These are phyloP conservation scores for Pantherophis alleghaniensis DNA, from an alignment of 2,797 vertebrate genomes.

Conservation along the genomic window DNA sequence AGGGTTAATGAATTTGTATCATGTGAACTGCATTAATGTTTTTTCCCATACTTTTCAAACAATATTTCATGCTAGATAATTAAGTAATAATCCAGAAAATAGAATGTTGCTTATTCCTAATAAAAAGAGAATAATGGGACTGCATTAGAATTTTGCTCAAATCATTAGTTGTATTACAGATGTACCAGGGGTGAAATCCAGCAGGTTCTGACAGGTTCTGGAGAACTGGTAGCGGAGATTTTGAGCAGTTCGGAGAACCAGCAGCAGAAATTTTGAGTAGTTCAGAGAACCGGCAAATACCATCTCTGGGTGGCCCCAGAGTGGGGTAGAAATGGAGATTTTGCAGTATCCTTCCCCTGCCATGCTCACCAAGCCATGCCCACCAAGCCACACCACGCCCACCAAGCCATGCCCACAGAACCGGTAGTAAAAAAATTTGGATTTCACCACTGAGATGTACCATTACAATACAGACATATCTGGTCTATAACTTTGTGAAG, in stretches of 20 bases:
- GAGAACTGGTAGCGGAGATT: too few relatives aligned
- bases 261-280: too few relatives aligned
- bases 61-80: slow-evolving; percentile 14
- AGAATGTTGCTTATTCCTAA: slow-evolving; percentile 10
- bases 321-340: too few relatives aligned
- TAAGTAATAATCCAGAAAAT: slow-evolving; percentile 26
- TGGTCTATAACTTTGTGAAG: neutral
- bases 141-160: neutral
- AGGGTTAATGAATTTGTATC: slow-evolving; percentile 17
- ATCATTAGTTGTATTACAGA: neutral
- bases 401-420: too few relatives aligned
- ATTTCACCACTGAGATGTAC: neutral
- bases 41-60: neutral
- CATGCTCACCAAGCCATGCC: too few relatives aligned
- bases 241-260: too few relatives aligned
- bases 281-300: too few relatives aligned
- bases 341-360: too few relatives aligned
- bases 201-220: too few relatives aligned
- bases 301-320: too few relatives aligned
- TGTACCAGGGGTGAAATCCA: neutral
- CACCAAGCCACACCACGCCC: too few relatives aligned
- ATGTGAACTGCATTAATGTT: slow-evolving; percentile 1
- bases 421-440: too few relatives aligned
- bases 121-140: neutral
- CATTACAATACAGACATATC: neutral